These are phyloP conservation scores for Nesoenas mayeri DNA, from an alignment of 2,113 vertebrate genomes.

Conservation along the genomic window DNA sequence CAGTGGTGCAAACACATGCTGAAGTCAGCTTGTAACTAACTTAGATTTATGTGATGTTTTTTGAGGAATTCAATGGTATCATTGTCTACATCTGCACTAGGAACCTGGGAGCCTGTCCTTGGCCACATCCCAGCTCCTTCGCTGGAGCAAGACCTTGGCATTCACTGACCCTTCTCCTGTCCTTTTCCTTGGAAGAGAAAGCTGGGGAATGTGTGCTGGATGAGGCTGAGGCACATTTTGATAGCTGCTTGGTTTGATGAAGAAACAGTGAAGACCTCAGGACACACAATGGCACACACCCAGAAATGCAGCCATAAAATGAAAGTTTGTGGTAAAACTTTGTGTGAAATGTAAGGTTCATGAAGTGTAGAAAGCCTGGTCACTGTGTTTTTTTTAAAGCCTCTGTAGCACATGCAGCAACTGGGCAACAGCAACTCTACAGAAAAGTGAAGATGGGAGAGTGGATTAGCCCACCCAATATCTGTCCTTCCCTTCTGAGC, in stretches of 20 bases:
- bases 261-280: slow-evolving; percentile 39
- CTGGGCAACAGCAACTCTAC: not conserved
- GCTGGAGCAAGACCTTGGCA: slow-evolving; percentile 53
- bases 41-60: not conserved
- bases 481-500: not conserved
- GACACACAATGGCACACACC: slow-evolving; percentile 8
- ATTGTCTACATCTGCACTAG: not conserved
- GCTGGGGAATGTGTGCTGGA: slow-evolving; percentile 32
- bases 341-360: not conserved
- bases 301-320: slow-evolving; percentile 3
- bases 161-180: not conserved
- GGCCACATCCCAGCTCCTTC: slow-evolving; percentile 38
- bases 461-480: not conserved
- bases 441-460: not conserved
- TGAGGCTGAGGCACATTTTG: slow-evolving; percentile 29
- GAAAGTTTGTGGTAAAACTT: slow-evolving; percentile 2
- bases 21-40: not conserved
- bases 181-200: slow-evolving; percentile 36
- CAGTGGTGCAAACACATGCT: not conserved
- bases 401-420: not conserved
- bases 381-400: not conserved
- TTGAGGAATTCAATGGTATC: not conserved
- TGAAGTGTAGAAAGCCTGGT: not conserved
- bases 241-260: slow-evolving; percentile 54
- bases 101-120: not conserved